Conservation (phyloP, 2,113 vertebrate species). For the Tachysurus vachellii region DNA sequence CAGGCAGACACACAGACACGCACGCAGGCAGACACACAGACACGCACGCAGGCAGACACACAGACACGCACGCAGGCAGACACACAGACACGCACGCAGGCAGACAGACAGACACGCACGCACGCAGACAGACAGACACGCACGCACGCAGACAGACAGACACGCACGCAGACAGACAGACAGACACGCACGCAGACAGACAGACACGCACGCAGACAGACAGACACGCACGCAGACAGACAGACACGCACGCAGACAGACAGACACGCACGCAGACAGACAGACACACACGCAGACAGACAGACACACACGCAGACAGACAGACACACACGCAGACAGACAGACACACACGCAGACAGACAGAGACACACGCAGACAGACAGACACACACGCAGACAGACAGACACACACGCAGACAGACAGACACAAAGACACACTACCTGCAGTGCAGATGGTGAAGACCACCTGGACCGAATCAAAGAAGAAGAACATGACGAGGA, state of each 20-base stretch:
- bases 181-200: neutral
- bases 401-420: too few species aligned
- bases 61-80: too few species aligned
- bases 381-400: too few species aligned
- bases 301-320: neutral
- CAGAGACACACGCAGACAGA: too few species aligned
- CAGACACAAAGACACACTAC: slow-evolving; percentile 72
- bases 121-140: too few species aligned
- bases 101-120: too few species aligned
- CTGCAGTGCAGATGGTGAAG: slow-evolving; percentile 99
- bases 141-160: neutral
- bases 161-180: neutral
- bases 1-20: neutral
- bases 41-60: neutral
- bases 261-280: too few species aligned
- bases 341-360: too few species aligned
- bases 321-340: neutral
- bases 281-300: neutral
- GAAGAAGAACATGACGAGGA: slow-evolving; percentile 99
- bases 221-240: too few species aligned
- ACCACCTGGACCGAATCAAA: slow-evolving; percentile 99
- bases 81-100: too few species aligned
- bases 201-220: too few species aligned
- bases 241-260: too few species aligned
- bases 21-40: neutral